Base-by-base conservation (phyloP, 2,888 invertebrate species). In the Podabrus alpinus region DNA sequence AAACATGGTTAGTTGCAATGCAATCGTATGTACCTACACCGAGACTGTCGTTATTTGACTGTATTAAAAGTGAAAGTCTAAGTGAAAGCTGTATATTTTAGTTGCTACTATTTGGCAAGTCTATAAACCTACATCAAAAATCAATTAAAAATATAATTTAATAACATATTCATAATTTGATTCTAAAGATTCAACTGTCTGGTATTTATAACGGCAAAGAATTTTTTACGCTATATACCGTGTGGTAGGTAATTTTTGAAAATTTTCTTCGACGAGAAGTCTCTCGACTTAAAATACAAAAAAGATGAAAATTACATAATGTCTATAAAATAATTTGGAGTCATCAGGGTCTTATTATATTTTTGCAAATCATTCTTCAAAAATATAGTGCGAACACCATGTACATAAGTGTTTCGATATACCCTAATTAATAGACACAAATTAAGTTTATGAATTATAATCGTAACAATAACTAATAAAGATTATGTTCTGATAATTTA, bases 1-100 rank as follows among this genome's bases (percentile, higher is more conserved):
- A 75, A 68, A 66, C 69, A 67, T 75, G 45, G 29, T 69, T 68
- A 68, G 67, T 67, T 75, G 75, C 75, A 75, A 69, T 75, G 75
- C 75, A 75, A 69, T 72, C 68, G 75, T 29, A 75, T 72, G 72
- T 75, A 64, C 62, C 62, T 64, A 64, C 72, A 60, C 69, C 25
- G 66, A 72, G 70, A 68, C 59, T 25, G 62, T 69, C 66, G 69
- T 72, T 72, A 75, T 69, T 72, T 67, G 66, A 75, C 69, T 72
- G 66, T 60, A 69, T 72, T 29, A 69, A 61, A 75, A 75, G 75
- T 75, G 75, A 75, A 75, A 75, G 75, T 75, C 72, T 69, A 75
- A 75, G 75, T 75, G 75, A 75, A 75, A 75, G 75, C 75, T 45
- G 67, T 72, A 69, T 69, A 75, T 75, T 69, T 74, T 74, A 66